Evolutionary conservation across 1,140 invertebrate species (phyloP), one percentile per base, ranked within the genome.

Genomic region (Caerostris darwini): DNA sequence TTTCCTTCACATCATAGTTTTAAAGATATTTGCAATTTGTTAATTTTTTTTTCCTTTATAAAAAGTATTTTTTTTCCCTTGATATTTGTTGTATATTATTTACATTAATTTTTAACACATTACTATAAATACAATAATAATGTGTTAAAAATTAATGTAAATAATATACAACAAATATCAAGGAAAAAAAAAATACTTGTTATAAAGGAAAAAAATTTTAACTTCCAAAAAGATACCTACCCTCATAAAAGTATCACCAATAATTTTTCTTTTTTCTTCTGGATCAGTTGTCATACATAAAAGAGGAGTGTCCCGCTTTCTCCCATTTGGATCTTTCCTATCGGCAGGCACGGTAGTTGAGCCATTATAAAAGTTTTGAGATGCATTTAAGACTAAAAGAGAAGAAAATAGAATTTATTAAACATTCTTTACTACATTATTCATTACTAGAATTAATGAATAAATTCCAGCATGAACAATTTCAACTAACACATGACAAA

Each of bases 221-320:
- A 34, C 10, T 59, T 10, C 2, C 17, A 2, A 34, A 86, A 12
- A 86, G 34, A 57, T 59, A 95, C 95, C 89, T 95, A 97, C 97
- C 95, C 97, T 97, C 94, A 99, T 98, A 96, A 99, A 99, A 90
- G 99, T 98, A 96, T 99, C 99, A 56, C 99, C 99, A 95, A 99
- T 99, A 95, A 99, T 99, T 96, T 99, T 99, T 85, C 99, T 97
- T 96, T 99, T 99, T 95, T 99, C 98, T 96, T 99, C 99, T 0
- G 99, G 99, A 96, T 98, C 97, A 0, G 97, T 97, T 3, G 98
- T 98, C 95, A 97, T 97, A 95, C 98, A 99, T 6, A 99, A 96
- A 96, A 98, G 97, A 95, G 98, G 98, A 10, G 98, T 99, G 96
- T 98, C 97, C 54, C 97, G 97, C 90, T 97, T 97, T 5, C 97